Conservation (phyloP, 1,140 invertebrate species). For the Pseudomyrmex cubaensis region DNA sequence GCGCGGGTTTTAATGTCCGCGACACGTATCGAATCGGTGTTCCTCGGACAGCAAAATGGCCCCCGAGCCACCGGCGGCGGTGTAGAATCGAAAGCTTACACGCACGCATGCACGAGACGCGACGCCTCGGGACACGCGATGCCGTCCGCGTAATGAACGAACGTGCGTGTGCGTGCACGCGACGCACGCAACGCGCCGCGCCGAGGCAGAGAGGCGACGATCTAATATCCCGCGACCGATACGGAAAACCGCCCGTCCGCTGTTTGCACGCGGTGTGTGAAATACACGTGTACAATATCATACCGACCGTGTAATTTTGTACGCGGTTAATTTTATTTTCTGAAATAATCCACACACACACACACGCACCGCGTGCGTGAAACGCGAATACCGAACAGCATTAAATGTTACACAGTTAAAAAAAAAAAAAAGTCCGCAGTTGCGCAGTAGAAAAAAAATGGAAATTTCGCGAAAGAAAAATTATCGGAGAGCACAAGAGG, state of each 20-base stretch:
- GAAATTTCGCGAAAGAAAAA: conserved; percentile 12
- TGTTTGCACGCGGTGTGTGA: conserved; percentile 40
- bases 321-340: not conserved
- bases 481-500: not conserved
- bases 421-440: too few species aligned
- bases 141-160: conserved; percentile 67
- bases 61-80: conserved; percentile 63
- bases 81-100: conserved; percentile 63
- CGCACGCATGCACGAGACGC: conserved; percentile 55
- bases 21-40: conserved; percentile 70
- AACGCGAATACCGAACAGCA: too few species aligned
- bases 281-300: not conserved
- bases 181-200: conserved; percentile 57
- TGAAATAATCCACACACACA: not conserved
- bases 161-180: conserved; percentile 51
- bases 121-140: conserved; percentile 78
- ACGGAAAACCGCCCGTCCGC: conserved; percentile 22
- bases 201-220: conserved; percentile 11
- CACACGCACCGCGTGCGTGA: too few species aligned
- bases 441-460: not conserved
- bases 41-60: conserved; percentile 80
- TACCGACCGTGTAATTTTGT: not conserved
- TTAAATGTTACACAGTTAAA: too few species aligned
- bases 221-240: conserved; percentile 28
- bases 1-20: conserved; percentile 53